phyloP scores from a whole-genome alignment of 2,888 invertebrate species.

The Cerastis rubricosa region DNA sequence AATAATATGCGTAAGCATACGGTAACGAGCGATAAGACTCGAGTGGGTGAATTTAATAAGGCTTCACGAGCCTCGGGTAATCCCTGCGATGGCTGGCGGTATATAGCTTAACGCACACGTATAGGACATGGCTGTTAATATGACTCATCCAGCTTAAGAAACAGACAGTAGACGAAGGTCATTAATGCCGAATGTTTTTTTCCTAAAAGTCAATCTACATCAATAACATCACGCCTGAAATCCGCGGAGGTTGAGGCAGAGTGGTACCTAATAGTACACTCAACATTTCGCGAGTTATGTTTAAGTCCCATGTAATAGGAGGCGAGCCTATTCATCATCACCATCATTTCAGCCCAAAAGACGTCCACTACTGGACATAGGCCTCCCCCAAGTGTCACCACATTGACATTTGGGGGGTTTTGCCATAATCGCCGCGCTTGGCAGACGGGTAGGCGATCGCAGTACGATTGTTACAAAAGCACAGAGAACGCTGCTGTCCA shows the following conservation, averaged over 20 bases:
- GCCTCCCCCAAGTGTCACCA: too few species aligned
- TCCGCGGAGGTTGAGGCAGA: not conserved
- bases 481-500: too few species aligned
- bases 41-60: conserved; percentile 58
- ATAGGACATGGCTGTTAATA: not conserved
- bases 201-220: not conserved
- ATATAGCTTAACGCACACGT: conserved; percentile 14
- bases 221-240: not conserved
- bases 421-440: too few species aligned
- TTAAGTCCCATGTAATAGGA: not conserved
- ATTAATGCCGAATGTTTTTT: not conserved
- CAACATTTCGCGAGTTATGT: not conserved
- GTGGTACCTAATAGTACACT: not conserved
- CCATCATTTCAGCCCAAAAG: too few species aligned
- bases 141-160: not conserved
- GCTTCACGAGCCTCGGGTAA: conserved; percentile 39
- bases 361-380: too few species aligned
- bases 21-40: conserved; percentile 44
- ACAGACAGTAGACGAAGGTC: not conserved
- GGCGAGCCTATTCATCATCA: too few species aligned
- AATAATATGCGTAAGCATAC: conserved; percentile 22
- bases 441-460: too few species aligned
- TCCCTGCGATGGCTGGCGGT: conserved; percentile 25
- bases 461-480: too few species aligned
- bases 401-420: too few species aligned